phyloP scores from a whole-genome alignment of 1,140 invertebrate species.

The Copidosoma floridanum region DNA sequence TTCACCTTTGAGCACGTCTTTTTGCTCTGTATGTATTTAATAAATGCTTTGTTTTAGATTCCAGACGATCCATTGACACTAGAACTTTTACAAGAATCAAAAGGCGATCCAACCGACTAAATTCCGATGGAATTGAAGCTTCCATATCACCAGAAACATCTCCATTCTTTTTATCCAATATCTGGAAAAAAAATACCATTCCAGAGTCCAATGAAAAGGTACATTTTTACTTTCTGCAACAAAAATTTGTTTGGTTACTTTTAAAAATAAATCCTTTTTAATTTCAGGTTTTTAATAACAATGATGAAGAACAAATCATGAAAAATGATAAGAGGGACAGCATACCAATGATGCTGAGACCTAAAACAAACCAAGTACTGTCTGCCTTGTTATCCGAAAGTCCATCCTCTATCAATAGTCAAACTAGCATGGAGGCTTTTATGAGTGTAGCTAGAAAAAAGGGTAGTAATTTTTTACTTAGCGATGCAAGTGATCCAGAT shows the following conservation, averaged over 20 bases:
- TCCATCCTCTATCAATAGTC: constrained; percentile 29
- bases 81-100: constrained; percentile 58
- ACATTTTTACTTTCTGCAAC: not conserved
- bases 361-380: constrained; percentile 19
- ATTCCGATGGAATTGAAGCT: not conserved
- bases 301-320: constrained; percentile 7
- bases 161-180: not conserved
- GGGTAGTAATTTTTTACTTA: constrained; percentile 47
- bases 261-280: too few species aligned
- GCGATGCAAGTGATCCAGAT: constrained; percentile 41
- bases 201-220: constrained; percentile 2
- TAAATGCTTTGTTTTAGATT: constrained; percentile 16
- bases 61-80: constrained; percentile 48
- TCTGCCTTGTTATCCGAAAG: constrained; percentile 26
- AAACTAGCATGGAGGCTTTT: constrained; percentile 49
- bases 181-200: constrained; percentile 19
- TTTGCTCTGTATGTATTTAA: too few species aligned
- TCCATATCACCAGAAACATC: constrained; percentile 3
- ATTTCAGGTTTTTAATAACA: not conserved
- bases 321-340: constrained; percentile 26
- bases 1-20: too few species aligned
- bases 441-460: constrained; percentile 45
- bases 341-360: constrained; percentile 38
- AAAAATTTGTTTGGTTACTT: not conserved
- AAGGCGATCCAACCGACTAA: constrained; percentile 19